Percentiles rank a stretch among this genome's conserved stretches.
These are phyloP conservation scores for Tanaodytes sp. DNA, from an alignment of 2,888 invertebrate genomes.

Conservation along the genomic window DNA sequence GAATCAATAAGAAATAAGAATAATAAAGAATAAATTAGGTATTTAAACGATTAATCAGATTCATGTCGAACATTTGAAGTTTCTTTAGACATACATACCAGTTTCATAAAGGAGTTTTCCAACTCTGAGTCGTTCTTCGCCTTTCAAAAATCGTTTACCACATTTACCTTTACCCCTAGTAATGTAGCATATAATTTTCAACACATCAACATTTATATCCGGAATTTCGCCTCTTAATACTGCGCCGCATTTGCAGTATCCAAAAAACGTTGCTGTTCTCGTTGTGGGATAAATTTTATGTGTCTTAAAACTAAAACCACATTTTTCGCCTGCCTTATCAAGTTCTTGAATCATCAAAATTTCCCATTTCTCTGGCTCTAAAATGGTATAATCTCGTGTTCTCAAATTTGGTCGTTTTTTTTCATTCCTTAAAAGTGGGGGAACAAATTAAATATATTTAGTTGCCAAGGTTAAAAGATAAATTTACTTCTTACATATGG, in stretches of 20 bases:
- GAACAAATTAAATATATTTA: too few species aligned
- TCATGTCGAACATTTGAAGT: too few species aligned
- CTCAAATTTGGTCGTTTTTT: neutral
- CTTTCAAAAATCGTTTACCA: slow-evolving; percentile 8
- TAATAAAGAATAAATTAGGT: too few species aligned
- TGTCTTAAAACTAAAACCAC: slow-evolving; percentile 20
- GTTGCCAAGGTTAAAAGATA: too few species aligned
- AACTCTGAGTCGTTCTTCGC: slow-evolving; percentile 5
- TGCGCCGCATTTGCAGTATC: neutral
- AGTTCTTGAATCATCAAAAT: neutral
- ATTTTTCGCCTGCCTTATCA: neutral
- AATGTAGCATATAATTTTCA: slow-evolving; percentile 5
- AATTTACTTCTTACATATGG: too few species aligned
- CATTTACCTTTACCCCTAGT: neutral
- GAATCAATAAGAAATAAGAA: too few species aligned
- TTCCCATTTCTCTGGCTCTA: slow-evolving; percentile 3
- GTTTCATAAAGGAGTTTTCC: too few species aligned
- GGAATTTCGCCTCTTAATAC: slow-evolving; percentile 9
- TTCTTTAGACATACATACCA: too few species aligned
- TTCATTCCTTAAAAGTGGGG: too few species aligned
- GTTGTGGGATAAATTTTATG: slow-evolving; percentile 13
- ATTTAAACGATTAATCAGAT: too few species aligned
- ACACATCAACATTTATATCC: neutral
- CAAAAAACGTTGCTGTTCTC: slow-evolving; percentile 7
- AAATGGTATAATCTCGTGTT: neutral